Base-by-base conservation (phyloP, 2,797 vertebrate species). In the Distichodus sexfasciatus region DNA sequence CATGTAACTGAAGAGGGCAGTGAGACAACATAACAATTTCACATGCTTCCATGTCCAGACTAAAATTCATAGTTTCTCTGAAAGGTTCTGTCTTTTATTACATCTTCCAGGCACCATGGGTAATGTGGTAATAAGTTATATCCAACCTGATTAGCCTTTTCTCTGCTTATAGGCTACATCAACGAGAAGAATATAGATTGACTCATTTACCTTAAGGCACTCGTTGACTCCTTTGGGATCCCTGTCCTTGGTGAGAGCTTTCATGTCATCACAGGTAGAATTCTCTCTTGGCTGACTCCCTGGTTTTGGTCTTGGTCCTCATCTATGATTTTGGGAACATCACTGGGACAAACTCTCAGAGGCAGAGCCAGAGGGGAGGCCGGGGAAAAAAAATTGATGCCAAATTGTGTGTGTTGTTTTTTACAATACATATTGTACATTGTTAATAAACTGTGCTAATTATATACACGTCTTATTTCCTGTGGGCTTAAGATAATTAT, bases 201-300 rank as follows among this genome's bases (percentile, higher is more conserved):
- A 12, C 36, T 61, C 21, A 58, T 23, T 81, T 85, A 86, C 84
- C 83, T 87, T 82, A 19, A 87, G 79, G 59, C 59, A 70, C 59
- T 66, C 74, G 68, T 82, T 86, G 60, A 86, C 58, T 67, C 71
- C 64, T 65, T 74, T 84, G 24, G 84, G 80, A 62, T 84, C 84
- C 38, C 84, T 82, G 70, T 80, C 72, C 0, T 81, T 67, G 55
- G 83, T 68, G 46, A 66, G 40, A 36, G 69, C 48, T 40, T 43
- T 66, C 40, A 48, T 35, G 41, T 36, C 55, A 26, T 17, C 46
- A 41, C 55, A 33, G 60, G 40, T 36, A 38, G 46, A 60, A 55
- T 72, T 44, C 17, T 62, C 51, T 33, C 23, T 12, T 14, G 43
- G 11, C 31, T 24, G 26, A 17, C 73, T 75, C 61, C 47, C 79